phyloP scores from a whole-genome alignment of 1,140 invertebrate genomes.

The Drosophila teissieri region DNA sequence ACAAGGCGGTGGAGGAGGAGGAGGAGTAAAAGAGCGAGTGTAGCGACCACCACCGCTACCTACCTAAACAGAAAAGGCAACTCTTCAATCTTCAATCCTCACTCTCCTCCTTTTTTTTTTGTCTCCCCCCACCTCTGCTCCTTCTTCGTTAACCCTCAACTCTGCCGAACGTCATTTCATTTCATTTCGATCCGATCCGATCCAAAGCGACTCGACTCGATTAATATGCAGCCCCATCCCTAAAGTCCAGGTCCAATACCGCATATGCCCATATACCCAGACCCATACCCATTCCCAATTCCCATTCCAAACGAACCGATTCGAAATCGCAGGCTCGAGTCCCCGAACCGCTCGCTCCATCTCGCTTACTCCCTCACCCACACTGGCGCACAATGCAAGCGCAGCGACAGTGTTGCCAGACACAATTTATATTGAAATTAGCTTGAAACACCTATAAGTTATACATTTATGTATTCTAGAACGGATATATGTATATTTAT shows the following conservation, averaged over 20 bases:
- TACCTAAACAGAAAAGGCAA: slow-evolving; percentile 43
- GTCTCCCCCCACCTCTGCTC: background rate
- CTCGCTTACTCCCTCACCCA: slow-evolving; percentile 17
- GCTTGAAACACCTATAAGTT: background rate
- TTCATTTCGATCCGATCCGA: slow-evolving; percentile 53
- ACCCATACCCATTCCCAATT: too few species aligned
- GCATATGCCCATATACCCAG: background rate
- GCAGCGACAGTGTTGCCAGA: slow-evolving; percentile 7
- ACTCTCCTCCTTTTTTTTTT: slow-evolving; percentile 1
- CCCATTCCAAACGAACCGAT: slow-evolving; percentile 3
- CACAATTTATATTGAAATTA: background rate
- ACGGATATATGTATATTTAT: too few species aligned
- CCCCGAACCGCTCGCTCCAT: slow-evolving; percentile 17
- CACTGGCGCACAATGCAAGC: slow-evolving; percentile 11
- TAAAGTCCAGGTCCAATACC: slow-evolving; percentile 16
- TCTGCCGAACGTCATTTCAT: slow-evolving; percentile 61
- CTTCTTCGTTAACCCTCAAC: slow-evolving; percentile 23
- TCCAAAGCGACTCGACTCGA: slow-evolving; percentile 43
- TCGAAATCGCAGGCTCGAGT: slow-evolving; percentile 40
- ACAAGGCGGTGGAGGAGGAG: slow-evolving; percentile 21
- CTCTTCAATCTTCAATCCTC: slow-evolving; percentile 36
- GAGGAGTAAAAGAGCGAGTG: slow-evolving; percentile 23
- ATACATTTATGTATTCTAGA: background rate
- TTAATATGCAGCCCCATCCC: slow-evolving; percentile 69
- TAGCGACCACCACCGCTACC: slow-evolving; percentile 37